A percentile compares a stretch with the other conserved stretches of the same genome.
Evolutionary conservation across 2,797 vertebrate genomes (phyloP).

Genomic region (Salarias fasciatus): DNA sequence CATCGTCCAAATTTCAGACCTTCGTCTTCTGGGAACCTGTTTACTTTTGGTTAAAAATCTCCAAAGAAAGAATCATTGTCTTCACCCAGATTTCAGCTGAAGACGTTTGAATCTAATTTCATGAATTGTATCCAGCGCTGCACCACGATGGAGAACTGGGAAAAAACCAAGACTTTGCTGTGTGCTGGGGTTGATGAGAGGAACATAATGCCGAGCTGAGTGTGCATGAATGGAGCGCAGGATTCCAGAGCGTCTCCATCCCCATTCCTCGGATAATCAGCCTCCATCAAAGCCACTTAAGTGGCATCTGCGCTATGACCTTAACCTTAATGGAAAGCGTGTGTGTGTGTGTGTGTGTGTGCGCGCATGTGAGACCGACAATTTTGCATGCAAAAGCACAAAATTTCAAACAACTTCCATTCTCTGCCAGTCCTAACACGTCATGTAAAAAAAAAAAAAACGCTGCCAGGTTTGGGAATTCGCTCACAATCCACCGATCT

Average conservation of each 20-base stretch:
- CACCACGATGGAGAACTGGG: constrained; percentile 25
- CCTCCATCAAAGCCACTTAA: constrained; percentile 47
- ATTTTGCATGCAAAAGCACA: constrained; percentile 20
- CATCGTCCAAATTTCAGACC: constrained; percentile 23
- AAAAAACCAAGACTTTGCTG: neutral
- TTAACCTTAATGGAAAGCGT: constrained; percentile 49
- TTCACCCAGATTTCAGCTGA: constrained; percentile 26
- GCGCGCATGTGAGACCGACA: constrained; percentile 22
- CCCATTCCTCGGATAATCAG: constrained; percentile 36
- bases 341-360: constrained; percentile 7
- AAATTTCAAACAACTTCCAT: constrained; percentile 39
- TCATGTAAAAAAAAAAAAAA: too few species aligned
- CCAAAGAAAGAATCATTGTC: constrained; percentile 35
- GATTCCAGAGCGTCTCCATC: constrained; percentile 9
- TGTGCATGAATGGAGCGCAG: constrained; percentile 28
- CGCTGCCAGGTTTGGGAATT: constrained; percentile 43
- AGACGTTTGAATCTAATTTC: constrained; percentile 58
- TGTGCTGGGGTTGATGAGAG: neutral
- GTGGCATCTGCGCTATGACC: constrained; percentile 59
- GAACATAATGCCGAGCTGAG: constrained; percentile 11
- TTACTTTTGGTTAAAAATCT: constrained; percentile 50
- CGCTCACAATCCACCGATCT: constrained; percentile 24
- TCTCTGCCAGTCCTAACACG: constrained; percentile 39
- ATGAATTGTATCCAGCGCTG: constrained; percentile 40
- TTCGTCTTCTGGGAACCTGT: constrained; percentile 44